Evolutionary conservation across 2,113 vertebrate species (phyloP), one percentile per base, ranked within the genome.

Genomic region (Hippocampus barbouri): DNA sequence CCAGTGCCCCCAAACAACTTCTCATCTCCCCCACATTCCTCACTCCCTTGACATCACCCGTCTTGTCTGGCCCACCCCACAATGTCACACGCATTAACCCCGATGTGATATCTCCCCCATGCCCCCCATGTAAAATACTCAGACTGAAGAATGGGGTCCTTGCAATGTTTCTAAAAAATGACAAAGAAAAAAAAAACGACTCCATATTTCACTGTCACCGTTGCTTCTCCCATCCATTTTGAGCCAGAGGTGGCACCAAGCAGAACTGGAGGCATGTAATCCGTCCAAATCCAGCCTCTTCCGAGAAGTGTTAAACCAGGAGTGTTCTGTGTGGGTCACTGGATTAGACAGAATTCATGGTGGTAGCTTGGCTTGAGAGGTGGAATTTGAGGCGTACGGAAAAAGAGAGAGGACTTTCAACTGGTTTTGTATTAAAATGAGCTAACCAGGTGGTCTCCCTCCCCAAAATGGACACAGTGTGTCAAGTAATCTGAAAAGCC

Each of bases 371-470:
- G 88, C 89, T 92, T 90, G 90, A 90, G 89, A 92, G 91, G 88
- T 84, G 75, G 90, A 92, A 89, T 89, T 89, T 90, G 90, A 89
- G 72, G 85, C 90, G 88, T 84, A 71, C 79, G 85, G 77, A 88
- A 87, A 38, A 82, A 85, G 87, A 86, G 84, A 85, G 85, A 84
- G 83, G 80, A 87, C 85, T 77, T 86, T 82, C 83, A 83, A 84
- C 82, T 68, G 83, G 83, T 86, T 88, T 88, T 91, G 85, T 90
- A 92, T 94, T 93, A 91, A 94, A 93, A 93, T 93, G 84, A 89
- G 91, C 90, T 92, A 93, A 90, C 92, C 89, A 90, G 92, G 92
- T 92, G 91, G 93, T 95, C 94, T 90, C 93, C 87, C 93, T 34
- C 65, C 93, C 89, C 80, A 92, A 94, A 92, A 93, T 90, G 91